phyloP scores from a whole-genome alignment of 2,888 invertebrate species.

The Octonoba sinensis region DNA sequence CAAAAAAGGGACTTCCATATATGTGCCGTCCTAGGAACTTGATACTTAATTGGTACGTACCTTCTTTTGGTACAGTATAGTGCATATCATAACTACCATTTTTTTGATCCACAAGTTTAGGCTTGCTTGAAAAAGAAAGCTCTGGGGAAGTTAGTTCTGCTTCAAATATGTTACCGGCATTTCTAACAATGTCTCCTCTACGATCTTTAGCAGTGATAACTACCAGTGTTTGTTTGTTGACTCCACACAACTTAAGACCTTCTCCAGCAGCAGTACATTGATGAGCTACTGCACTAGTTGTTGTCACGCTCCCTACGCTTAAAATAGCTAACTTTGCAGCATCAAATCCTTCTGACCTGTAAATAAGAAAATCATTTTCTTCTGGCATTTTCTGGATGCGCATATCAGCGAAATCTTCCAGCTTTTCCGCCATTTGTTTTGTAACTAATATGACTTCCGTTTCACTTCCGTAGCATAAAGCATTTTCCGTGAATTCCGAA shows the following conservation, averaged over 20 bases:
- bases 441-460: slow-evolving; percentile 73
- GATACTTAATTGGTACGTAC: slow-evolving; percentile 71
- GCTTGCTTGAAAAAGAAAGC: slow-evolving; percentile 67
- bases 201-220: slow-evolving; percentile 71
- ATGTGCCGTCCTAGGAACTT: slow-evolving; percentile 72
- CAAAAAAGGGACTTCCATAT: slow-evolving; percentile 72
- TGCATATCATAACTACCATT: slow-evolving; percentile 72
- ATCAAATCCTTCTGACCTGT: slow-evolving; percentile 69
- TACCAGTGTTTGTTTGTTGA: slow-evolving; percentile 69
- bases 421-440: slow-evolving; percentile 70
- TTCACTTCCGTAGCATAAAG: slow-evolving; percentile 72
- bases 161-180: slow-evolving; percentile 69
- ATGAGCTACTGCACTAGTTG: slow-evolving; percentile 72
- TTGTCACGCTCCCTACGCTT: slow-evolving; percentile 70
- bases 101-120: slow-evolving; percentile 69
- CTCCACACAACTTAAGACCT: slow-evolving; percentile 70
- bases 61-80: slow-evolving; percentile 71
- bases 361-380: slow-evolving; percentile 70
- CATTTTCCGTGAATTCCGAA: slow-evolving; percentile 73
- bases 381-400: slow-evolving; percentile 69
- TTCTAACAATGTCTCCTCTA: slow-evolving; percentile 70
- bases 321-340: slow-evolving; percentile 69
- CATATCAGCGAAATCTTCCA: slow-evolving; percentile 68
- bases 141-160: slow-evolving; percentile 68
- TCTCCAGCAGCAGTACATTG: slow-evolving; percentile 72